These are phyloP conservation scores for Podocnemis expansa DNA, from an alignment of 2,113 vertebrate species.

Conservation along the genomic window DNA sequence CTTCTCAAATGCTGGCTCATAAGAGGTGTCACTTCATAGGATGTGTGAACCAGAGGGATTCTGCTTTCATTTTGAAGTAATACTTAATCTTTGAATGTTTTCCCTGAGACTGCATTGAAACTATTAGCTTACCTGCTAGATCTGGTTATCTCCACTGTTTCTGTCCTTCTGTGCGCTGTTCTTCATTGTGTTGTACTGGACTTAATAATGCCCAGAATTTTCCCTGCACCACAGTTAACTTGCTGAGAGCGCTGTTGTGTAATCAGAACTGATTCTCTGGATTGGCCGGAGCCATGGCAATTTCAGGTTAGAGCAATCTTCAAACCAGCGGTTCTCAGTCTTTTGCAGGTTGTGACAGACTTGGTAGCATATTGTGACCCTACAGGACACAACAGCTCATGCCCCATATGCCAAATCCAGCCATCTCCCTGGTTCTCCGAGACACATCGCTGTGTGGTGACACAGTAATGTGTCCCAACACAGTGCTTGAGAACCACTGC, in stretches of 20 bases:
- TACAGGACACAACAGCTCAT: too few relatives aligned
- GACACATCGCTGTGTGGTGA: too few relatives aligned
- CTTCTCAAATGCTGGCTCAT: neutral
- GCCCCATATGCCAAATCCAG: too few relatives aligned
- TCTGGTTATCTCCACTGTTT: too few relatives aligned
- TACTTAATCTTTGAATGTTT: neutral
- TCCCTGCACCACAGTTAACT: neutral
- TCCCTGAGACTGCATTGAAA: neutral
- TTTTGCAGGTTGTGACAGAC: too few relatives aligned
- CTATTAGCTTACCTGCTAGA: too few relatives aligned
- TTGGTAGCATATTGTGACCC: too few relatives aligned
- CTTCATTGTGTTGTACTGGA: conserved; percentile 56
- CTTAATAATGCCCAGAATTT: conserved; percentile 37
- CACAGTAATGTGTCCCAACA: too few relatives aligned
- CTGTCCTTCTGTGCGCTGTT: conserved; percentile 46
- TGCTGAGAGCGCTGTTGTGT: conserved; percentile 18
- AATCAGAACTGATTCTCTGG: neutral
- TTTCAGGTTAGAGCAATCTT: neutral
- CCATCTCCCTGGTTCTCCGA: too few relatives aligned
- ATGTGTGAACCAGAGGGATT: neutral
- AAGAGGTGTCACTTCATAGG: neutral
- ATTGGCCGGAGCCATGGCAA: neutral
- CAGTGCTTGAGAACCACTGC: too few relatives aligned
- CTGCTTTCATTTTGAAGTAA: neutral
- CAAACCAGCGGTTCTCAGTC: too few relatives aligned